These are phyloP conservation scores for Antechinus flavipes DNA, from an alignment of 2,113 vertebrate genomes.

Conservation along the genomic window DNA sequence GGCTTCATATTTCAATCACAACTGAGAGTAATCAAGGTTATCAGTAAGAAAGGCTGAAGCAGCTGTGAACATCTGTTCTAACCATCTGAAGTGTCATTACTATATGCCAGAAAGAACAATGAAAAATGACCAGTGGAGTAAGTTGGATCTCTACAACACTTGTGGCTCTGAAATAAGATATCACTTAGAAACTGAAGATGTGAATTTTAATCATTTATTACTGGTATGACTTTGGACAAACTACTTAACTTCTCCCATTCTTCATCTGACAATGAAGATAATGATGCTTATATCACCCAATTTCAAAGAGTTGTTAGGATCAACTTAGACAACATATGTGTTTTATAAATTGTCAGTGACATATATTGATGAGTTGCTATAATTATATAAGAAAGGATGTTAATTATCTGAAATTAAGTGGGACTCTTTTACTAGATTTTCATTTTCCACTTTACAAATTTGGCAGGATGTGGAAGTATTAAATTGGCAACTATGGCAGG, in stretches of 20 bases:
- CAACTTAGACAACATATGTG: neutral
- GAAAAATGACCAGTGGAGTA: slow-evolving; percentile 7
- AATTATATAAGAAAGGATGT: neutral
- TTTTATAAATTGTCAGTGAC: neutral
- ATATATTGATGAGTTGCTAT: neutral
- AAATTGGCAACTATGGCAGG: neutral
- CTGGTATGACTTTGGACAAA: neutral
- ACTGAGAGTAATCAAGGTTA: neutral
- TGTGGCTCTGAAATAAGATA: slow-evolving; percentile 39
- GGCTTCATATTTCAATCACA: neutral
- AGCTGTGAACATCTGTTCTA: neutral
- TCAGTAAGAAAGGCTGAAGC: neutral
- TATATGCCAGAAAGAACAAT: slow-evolving; percentile 37
- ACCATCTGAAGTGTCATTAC: neutral
- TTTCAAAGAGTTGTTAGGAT: neutral
- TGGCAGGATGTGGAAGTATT: neutral
- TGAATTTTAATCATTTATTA: neutral
- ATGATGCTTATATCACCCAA: neutral
- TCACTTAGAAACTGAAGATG: neutral
- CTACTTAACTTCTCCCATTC: neutral
- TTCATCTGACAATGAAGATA: neutral
- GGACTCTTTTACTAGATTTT: neutral
- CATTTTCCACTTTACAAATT: slow-evolving; percentile 17
- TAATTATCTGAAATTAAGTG: neutral
- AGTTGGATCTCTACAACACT: neutral